phyloP scores from a whole-genome alignment of 1,140 invertebrate species.

The Procambarus virginalis region DNA sequence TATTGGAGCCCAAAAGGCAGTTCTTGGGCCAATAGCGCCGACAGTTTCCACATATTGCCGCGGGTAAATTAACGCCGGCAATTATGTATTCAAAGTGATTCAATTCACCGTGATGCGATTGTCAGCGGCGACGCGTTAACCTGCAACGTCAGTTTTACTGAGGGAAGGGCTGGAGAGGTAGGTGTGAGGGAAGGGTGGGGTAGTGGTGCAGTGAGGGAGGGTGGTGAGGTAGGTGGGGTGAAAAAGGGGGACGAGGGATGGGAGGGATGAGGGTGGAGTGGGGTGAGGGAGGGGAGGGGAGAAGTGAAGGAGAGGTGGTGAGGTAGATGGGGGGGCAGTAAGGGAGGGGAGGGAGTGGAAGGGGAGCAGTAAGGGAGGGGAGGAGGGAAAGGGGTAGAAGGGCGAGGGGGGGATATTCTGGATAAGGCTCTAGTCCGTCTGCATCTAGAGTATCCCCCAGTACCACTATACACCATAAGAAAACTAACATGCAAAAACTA shows the following conservation, averaged over 20 bases:
- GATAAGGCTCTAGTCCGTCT: too few species aligned
- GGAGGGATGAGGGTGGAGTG: not conserved
- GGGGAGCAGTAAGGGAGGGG: not conserved
- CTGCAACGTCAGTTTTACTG: not conserved
- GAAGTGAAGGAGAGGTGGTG: not conserved
- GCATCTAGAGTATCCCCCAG: too few species aligned
- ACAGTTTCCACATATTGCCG: not conserved
- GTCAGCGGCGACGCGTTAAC: not conserved
- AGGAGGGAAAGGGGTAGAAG: too few species aligned
- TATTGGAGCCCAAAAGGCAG: too few species aligned
- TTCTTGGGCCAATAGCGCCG: not conserved
- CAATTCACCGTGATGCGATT: slow-evolving; percentile 11
- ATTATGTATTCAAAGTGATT: slow-evolving; percentile 9
- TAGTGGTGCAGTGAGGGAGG: not conserved
- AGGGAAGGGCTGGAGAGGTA: not conserved
- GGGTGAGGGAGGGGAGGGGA: not conserved
- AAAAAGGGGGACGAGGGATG: not conserved
- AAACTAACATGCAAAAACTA: too few species aligned
- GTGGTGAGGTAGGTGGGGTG: not conserved
- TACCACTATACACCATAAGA: too few species aligned
- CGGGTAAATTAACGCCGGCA: not conserved
- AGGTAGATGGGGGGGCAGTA: not conserved
- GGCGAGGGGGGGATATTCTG: too few species aligned
- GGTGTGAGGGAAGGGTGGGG: not conserved
- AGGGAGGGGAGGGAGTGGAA: not conserved